A percentile compares a stretch with the other conserved stretches of the same genome.
Evolutionary conservation across 2,888 invertebrate genomes (phyloP).

Genomic region (Elegia similella): DNA sequence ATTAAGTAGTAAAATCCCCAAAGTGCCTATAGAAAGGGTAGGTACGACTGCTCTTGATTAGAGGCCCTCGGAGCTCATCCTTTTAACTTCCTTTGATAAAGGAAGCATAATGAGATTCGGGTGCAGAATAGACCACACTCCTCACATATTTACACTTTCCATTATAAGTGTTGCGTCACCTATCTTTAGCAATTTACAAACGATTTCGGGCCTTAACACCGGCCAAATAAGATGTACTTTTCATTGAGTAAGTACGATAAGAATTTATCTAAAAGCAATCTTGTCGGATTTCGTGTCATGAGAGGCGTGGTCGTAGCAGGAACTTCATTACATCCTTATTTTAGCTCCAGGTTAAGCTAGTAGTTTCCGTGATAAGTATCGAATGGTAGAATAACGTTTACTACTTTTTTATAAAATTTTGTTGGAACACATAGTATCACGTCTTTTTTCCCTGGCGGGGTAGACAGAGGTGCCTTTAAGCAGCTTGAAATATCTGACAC

Average conservation of each 20-base stretch:
- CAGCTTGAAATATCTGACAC: no score
- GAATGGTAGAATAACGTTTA: not conserved
- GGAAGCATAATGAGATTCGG: conserved; percentile 31
- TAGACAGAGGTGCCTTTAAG: no score
- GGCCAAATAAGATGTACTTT: not conserved
- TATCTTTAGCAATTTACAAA: not conserved
- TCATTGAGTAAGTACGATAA: not conserved
- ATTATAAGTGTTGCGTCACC: conserved; percentile 6
- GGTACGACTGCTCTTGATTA: conserved; percentile 34
- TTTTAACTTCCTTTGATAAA: conserved; percentile 34
- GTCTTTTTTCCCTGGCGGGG: no score
- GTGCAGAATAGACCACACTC: conserved; percentile 26
- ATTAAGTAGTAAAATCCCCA: conserved; percentile 34
- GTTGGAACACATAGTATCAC: no score
- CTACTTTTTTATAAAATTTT: no score
- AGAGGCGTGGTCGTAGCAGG: not conserved
- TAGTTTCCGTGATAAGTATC: not conserved
- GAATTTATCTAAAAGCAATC: conserved; percentile 12
- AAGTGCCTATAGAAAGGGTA: conserved; percentile 22
- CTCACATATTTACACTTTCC: conserved; percentile 25
- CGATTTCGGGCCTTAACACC: not conserved
- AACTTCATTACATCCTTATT: conserved; percentile 9
- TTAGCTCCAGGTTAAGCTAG: not conserved
- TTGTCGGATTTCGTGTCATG: conserved; percentile 12
- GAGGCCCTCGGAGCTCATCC: conserved; percentile 31